Evolutionary conservation across 2,797 vertebrate species (phyloP).

Genomic region (Hybognathus amarus): DNA sequence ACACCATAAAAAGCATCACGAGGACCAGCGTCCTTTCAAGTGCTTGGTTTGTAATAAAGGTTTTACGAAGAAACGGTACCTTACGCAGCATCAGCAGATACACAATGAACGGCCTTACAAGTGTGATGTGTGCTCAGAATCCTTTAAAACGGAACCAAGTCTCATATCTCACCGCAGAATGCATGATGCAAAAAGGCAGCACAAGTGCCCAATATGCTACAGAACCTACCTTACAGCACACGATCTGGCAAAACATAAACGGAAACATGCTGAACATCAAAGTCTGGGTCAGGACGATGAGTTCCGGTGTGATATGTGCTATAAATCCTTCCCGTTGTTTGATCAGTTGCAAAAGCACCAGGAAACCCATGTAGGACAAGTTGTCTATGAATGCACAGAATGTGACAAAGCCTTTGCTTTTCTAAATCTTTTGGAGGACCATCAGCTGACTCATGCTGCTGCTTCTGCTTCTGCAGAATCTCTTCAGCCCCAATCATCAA

Average conservation of each 20-base stretch:
- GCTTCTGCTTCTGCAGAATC: conserved; percentile 55
- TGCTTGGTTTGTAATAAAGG: conserved; percentile 75
- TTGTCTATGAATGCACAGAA: conserved; percentile 84
- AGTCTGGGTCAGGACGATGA: conserved; percentile 38
- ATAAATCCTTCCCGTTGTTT: conserved; percentile 75
- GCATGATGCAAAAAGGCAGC: conserved; percentile 22
- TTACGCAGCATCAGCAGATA: conserved; percentile 69
- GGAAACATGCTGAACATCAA: conserved; percentile 68
- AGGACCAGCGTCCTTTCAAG: conserved; percentile 66
- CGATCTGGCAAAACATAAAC: conserved; percentile 72
- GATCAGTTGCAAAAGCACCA: conserved; percentile 76
- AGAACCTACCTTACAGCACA: conserved; percentile 57
- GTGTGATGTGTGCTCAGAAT: conserved; percentile 57
- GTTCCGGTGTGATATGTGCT: conserved; percentile 82
- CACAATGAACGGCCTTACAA: conserved; percentile 59
- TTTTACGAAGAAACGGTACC: conserved; percentile 71
- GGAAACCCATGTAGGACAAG: conserved; percentile 81
- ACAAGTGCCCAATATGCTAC: conserved; percentile 69
- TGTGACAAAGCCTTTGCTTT: conserved; percentile 85
- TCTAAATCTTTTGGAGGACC: conserved; percentile 79
- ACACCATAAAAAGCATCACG: conserved; percentile 74
- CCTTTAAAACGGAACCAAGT: conserved; percentile 52
- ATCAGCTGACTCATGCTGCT: conserved; percentile 74
- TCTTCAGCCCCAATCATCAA: conserved; percentile 43
- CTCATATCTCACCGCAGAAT: conserved; percentile 47